Evolutionary conservation across 2,888 invertebrate genomes (phyloP), one percentile per base, ranked within the genome.

Genomic region (Orthonevra nobilis): DNA sequence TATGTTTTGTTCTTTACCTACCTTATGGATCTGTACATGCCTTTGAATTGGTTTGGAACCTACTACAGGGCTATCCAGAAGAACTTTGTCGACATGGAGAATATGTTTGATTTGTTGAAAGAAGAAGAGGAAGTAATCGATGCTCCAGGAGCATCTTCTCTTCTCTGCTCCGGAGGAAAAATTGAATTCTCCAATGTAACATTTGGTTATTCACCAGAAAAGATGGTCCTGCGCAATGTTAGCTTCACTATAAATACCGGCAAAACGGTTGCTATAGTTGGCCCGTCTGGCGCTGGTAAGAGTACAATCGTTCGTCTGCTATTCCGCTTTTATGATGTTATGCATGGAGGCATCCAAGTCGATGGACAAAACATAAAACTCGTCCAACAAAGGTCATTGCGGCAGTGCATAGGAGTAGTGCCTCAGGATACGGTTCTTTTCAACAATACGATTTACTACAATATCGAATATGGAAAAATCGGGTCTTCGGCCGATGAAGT

Each of bases 31-130:
- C 90, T 99, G 17, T 99, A 98, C 86, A 95, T 96, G 70, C 99
- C 99, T 0, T 90, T 99, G 52, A 99, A 99, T 90, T 99, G 96
- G 94, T 97, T 99, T 86, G 99, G 99, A 20, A 98, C 98, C 1
- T 98, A 97, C 86, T 99, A 99, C 87, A 94, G 98, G 86, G 95
- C 96, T 63, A 98, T 99, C 72, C 99, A 99, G 87, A 97, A 96
- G 90, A 96, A 97, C 86, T 99, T 99, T 86, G 94, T 99, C 12
- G 99, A 99, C 86, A 99, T 99, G 99, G 99, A 99, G 89, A 99
- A 99, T 88, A 98, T 99, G 99, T 97, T 99, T 87, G 98, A 98
- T 83, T 89, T 99, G 79, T 90, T 99, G 84, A 92, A 94, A 32
- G 96, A 97, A 85, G 92, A 95, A 40, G 92, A 94, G 58, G 98